A percentile compares a stretch with the other conserved stretches of the same genome.
phyloP scores from a whole-genome alignment of 2,888 invertebrate species.

The Phrixothrix hirtus region DNA sequence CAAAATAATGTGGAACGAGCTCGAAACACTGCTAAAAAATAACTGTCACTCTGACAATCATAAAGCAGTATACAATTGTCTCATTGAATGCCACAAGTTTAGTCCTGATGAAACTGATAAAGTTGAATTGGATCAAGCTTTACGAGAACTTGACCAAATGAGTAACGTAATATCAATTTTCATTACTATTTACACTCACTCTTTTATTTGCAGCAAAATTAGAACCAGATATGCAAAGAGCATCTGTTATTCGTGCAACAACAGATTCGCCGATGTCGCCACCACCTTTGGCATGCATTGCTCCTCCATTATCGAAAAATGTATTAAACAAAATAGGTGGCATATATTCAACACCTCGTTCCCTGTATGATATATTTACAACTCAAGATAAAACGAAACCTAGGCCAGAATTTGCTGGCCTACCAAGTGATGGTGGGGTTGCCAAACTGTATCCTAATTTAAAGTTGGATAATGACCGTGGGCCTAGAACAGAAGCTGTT shows the following conservation, averaged over 20 bases:
- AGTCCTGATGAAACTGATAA: conserved; percentile 64
- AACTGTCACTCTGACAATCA: conserved; percentile 81
- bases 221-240: conserved; percentile 42
- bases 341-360: conserved; percentile 55
- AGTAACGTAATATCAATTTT: conserved; percentile 48
- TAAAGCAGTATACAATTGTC: conserved; percentile 73
- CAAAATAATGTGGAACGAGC: conserved; percentile 84
- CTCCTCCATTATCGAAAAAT: conserved; percentile 41
- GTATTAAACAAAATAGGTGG: conserved; percentile 42
- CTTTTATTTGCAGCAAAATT: conserved; percentile 10
- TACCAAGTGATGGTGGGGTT: conserved; percentile 60
- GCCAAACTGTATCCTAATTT: conserved; percentile 78
- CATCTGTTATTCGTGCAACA: conserved; percentile 70
- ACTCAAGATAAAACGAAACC: conserved; percentile 58
- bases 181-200: conserved; percentile 1
- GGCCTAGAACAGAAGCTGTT: conserved; percentile 53
- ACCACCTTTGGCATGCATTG: conserved; percentile 59
- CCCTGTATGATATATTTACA: conserved; percentile 69
- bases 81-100: conserved; percentile 74
- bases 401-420: conserved; percentile 65
- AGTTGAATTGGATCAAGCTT: conserved; percentile 65
- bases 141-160: conserved; percentile 61
- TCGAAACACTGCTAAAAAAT: conserved; percentile 80
- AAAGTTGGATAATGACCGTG: conserved; percentile 57
- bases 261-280: conserved; percentile 88